phyloP scores from a whole-genome alignment of 2,113 vertebrate genomes.

The Conger conger region DNA sequence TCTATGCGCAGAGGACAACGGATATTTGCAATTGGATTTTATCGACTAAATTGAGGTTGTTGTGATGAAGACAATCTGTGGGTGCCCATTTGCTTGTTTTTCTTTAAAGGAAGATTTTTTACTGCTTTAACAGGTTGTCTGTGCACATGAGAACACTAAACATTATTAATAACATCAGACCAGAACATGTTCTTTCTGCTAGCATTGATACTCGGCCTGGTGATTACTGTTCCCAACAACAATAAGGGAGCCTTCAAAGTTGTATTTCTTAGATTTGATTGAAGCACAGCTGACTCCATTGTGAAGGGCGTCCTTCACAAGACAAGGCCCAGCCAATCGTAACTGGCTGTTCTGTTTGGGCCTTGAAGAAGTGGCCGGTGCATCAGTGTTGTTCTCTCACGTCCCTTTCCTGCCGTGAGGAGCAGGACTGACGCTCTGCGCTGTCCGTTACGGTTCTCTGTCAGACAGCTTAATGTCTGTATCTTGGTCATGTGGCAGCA shows the following conservation, averaged over 20 bases:
- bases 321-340: slow-evolving; percentile 19
- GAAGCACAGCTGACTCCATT: slow-evolving; percentile 40
- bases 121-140: neutral
- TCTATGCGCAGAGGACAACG: neutral
- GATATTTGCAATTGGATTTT: neutral
- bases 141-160: neutral
- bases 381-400: neutral
- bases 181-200: too few relatives aligned
- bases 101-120: neutral
- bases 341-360: neutral
- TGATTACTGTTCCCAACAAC: neutral
- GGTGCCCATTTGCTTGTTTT: neutral
- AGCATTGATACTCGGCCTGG: too few relatives aligned
- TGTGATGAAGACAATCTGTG: neutral
- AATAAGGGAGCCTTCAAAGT: slow-evolving; percentile 32
- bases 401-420: neutral
- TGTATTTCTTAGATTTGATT: slow-evolving; percentile 58
- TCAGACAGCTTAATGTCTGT: neutral
- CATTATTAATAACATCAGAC: too few relatives aligned
- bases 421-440: neutral
- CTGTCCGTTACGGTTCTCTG: neutral
- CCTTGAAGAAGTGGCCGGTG: neutral
- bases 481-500: neutral
- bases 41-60: neutral
- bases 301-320: slow-evolving; percentile 29